Conservation (phyloP, 2,113 vertebrate species). For the Hyperoodon ampullatus region DNA sequence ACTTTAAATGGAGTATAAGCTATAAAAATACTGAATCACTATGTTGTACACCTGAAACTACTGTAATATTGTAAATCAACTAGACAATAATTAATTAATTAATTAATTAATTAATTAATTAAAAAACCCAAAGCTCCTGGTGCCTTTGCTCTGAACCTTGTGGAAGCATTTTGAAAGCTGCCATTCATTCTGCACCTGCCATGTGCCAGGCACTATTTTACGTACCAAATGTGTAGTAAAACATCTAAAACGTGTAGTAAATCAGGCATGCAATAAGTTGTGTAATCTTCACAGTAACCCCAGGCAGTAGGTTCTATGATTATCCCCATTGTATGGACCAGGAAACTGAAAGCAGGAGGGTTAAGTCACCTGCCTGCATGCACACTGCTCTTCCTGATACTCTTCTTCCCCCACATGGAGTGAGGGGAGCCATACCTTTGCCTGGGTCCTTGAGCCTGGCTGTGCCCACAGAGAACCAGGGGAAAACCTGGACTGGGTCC, state of each 20-base stretch:
- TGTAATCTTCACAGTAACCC: neutral
- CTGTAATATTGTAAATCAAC: neutral
- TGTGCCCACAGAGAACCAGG: neutral
- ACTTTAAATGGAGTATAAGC: neutral
- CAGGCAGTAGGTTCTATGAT: neutral
- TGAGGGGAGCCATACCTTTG: neutral
- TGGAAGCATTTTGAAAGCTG: neutral
- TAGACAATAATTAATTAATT: neutral
- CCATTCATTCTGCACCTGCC: neutral
- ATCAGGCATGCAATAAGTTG: too few relatives aligned
- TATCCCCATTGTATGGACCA: neutral
- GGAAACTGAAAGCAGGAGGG: neutral
- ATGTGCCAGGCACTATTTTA: neutral
- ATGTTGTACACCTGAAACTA: neutral
- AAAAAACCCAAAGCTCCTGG: neutral
- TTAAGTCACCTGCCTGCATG: neutral
- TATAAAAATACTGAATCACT: neutral
- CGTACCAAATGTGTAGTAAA: neutral
- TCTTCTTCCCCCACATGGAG: fast-evolving
- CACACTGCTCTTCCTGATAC: too few relatives aligned
- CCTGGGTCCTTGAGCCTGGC: neutral
- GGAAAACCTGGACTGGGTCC: neutral
- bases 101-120: neutral
- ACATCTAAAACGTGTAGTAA: neutral
- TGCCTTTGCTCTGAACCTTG: neutral